Conservation (phyloP, 2,113 vertebrate species). For the Megaceryle torquata region DNA sequence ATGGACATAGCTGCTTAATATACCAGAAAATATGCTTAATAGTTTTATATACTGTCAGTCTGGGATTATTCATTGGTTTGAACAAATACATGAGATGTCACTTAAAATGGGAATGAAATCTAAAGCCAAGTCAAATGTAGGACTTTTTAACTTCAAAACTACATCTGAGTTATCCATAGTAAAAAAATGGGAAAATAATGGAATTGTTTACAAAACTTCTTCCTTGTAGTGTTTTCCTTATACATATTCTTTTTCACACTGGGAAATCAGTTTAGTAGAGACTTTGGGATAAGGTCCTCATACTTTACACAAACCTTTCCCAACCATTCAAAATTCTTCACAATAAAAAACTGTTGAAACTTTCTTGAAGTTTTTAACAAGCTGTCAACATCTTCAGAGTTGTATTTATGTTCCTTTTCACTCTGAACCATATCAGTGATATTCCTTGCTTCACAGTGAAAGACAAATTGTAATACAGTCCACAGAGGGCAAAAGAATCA, state of each 20-base stretch:
- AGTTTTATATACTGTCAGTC: background rate
- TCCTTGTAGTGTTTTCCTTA: background rate
- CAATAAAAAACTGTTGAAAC: background rate
- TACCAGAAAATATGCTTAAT: background rate
- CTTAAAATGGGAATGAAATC: background rate
- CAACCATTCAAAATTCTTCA: constrained; percentile 3
- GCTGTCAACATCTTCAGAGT: constrained; percentile 24
- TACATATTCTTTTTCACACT: background rate
- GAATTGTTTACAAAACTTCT: background rate
- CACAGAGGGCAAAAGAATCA: constrained; percentile 35
- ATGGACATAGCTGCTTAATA: background rate
- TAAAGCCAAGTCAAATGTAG: background rate
- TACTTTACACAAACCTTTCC: background rate
- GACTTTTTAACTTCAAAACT: background rate
- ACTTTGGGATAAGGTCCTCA: background rate
- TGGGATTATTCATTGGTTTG: background rate
- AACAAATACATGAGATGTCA: background rate
- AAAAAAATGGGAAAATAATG: background rate
- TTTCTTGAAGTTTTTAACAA: constrained; percentile 33
- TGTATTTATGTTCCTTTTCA: constrained; percentile 16
- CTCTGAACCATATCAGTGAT: background rate
- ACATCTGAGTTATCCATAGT: background rate
- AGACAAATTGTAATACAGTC: constrained; percentile 52
- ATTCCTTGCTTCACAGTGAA: constrained; percentile 27
- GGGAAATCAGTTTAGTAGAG: background rate